A percentile compares a stretch with the other conserved stretches of the same genome.
Conservation (phyloP, 2,888 invertebrate species). For the Elegia similella region DNA sequence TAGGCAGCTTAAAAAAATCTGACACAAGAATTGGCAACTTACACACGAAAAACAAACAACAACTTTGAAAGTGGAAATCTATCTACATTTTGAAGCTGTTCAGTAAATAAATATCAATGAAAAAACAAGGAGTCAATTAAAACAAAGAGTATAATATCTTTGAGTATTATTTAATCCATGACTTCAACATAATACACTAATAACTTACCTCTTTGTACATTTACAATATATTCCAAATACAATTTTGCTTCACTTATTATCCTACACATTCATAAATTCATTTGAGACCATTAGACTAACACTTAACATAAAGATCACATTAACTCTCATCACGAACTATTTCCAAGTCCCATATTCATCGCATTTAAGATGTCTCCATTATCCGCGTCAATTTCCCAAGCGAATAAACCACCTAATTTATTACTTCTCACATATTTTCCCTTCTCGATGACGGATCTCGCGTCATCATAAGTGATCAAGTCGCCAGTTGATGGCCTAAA, state of each 20-base stretch:
- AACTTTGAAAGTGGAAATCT: no score
- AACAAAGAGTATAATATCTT: not conserved
- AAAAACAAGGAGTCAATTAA: not conserved
- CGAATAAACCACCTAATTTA: conserved; percentile 70
- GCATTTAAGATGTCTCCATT: conserved; percentile 73
- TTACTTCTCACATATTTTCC: conserved; percentile 74
- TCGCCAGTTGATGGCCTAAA: conserved; percentile 68
- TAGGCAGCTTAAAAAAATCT: no score
- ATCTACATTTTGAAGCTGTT: no score
- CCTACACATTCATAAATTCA: conserved; percentile 24
- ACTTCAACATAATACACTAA: not conserved
- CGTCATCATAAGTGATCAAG: conserved; percentile 70
- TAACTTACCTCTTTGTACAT: not conserved
- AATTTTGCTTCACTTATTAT: not conserved
- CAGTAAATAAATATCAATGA: not conserved
- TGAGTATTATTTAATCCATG: not conserved
- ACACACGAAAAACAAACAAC: no score
- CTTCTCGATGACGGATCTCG: conserved; percentile 71
- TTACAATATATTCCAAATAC: not conserved
- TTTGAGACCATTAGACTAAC: conserved; percentile 45
- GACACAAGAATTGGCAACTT: no score
- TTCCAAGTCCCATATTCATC: conserved; percentile 74
- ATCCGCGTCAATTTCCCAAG: conserved; percentile 76
- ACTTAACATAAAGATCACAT: conserved; percentile 39
- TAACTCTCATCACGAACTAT: conserved; percentile 44